Conservation (phyloP, 1,140 invertebrate genomes). For the Bombus difficillimus region DNA sequence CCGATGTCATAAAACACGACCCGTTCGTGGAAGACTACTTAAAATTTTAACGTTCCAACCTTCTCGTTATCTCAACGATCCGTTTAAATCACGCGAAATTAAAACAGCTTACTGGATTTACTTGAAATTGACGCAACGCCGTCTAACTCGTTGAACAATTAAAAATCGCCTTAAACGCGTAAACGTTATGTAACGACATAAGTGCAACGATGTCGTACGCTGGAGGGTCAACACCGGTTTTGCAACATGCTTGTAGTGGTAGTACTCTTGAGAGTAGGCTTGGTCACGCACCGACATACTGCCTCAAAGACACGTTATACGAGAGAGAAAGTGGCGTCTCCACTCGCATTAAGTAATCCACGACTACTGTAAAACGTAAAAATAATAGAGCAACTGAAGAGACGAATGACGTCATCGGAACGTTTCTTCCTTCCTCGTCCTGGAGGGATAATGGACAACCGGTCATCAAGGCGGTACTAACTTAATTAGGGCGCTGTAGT, state of each 20-base stretch:
- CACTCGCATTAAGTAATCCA: slow-evolving; percentile 64
- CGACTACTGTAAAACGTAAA: slow-evolving; percentile 35
- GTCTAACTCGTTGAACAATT: neutral
- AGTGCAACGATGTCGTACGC: neutral
- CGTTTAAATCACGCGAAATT: neutral
- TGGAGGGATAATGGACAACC: neutral
- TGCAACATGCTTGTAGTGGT: slow-evolving; percentile 39
- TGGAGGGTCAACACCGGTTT: slow-evolving; percentile 30
- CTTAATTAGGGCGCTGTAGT: slow-evolving; percentile 28
- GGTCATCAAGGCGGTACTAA: neutral
- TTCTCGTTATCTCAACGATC: neutral
- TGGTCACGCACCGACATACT: slow-evolving; percentile 53
- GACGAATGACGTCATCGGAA: slow-evolving; percentile 21
- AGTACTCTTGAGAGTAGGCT: neutral
- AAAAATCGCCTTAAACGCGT: neutral
- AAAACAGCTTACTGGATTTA: neutral
- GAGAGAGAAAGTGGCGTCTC: slow-evolving; percentile 65
- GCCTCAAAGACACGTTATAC: slow-evolving; percentile 60
- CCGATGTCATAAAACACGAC: neutral
- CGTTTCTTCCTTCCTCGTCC: slow-evolving; percentile 38
- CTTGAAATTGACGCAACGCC: neutral
- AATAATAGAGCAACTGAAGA: slow-evolving; percentile 15
- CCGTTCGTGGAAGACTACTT: neutral
- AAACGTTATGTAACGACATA: neutral
- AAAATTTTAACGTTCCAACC: neutral